Evolutionary conservation across 2,888 invertebrate species (phyloP).

Genomic region (Drosophila nr. perissopoda): DNA sequence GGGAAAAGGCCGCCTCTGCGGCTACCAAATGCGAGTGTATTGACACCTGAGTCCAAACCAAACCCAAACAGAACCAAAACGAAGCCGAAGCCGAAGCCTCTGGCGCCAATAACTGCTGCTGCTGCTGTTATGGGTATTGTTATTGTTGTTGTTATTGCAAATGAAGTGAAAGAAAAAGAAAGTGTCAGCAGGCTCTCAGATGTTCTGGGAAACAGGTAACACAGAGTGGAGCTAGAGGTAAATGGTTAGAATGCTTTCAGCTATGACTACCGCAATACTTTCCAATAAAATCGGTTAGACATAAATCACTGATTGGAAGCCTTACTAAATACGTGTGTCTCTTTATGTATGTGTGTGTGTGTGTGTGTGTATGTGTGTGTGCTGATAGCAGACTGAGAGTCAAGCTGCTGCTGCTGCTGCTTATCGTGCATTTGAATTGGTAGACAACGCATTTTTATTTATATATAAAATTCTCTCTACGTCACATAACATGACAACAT

Average conservation of each 20-base stretch:
- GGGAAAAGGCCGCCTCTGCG: conserved; percentile 64
- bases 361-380: conserved; percentile 23
- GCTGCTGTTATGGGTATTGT: conserved; percentile 2
- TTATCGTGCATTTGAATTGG: conserved; percentile 75
- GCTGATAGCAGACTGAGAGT: conserved; percentile 66
- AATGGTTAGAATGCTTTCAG: conserved; percentile 33
- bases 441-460: conserved; percentile 66
- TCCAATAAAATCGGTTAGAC: conserved; percentile 57
- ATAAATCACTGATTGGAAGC: conserved; percentile 68
- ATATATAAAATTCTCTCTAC: conserved; percentile 58
- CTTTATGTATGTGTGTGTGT: conserved; percentile 10
- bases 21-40: conserved; percentile 71
- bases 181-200: conserved; percentile 50
- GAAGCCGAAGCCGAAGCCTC: conserved; percentile 24
- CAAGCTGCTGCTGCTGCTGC: conserved; percentile 55
- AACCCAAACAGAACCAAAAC: conserved; percentile 61
- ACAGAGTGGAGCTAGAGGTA: conserved; percentile 22
- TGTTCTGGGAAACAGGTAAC: conserved; percentile 39
- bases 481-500: conserved; percentile 75
- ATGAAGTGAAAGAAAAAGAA: conserved; percentile 68
- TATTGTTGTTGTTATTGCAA: conserved; percentile 30
- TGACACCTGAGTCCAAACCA: conserved; percentile 70
- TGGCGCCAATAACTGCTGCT: conserved; percentile 51
- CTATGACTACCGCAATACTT: conserved; percentile 40
- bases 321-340: conserved; percentile 32